Evolutionary conservation across 2,113 vertebrate species (phyloP).

Genomic region (Osmerus mordax): DNA sequence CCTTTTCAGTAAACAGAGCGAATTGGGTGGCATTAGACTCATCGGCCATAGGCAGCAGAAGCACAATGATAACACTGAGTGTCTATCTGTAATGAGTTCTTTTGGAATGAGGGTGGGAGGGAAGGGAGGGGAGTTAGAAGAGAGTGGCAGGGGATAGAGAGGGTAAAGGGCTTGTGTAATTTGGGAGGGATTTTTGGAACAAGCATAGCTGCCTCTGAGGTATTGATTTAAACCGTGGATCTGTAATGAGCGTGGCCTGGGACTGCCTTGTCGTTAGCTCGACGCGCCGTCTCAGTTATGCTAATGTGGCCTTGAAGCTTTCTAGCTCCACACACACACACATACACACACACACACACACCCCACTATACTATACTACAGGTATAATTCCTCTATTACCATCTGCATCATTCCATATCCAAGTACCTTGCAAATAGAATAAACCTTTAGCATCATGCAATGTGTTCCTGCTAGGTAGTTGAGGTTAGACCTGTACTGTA

Average conservation of each 20-base stretch:
- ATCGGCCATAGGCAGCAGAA: not conserved
- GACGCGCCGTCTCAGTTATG: conserved; percentile 45
- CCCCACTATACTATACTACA: not conserved
- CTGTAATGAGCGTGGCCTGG: conserved; percentile 54
- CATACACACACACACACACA: not conserved
- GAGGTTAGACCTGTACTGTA: no score
- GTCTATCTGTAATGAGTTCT: conserved; percentile 33
- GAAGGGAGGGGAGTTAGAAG: not conserved
- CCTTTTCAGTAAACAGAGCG: conserved; percentile 35
- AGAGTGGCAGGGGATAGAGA: not conserved
- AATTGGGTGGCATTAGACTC: conserved; percentile 9
- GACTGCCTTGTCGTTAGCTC: conserved; percentile 18
- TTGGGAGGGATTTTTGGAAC: conserved; percentile 42
- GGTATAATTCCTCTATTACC: not conserved
- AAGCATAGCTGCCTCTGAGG: conserved; percentile 36
- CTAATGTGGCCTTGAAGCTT: conserved; percentile 40
- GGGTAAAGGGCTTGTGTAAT: conserved; percentile 40
- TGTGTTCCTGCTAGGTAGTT: no score
- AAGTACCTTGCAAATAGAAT: no score
- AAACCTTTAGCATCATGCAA: no score
- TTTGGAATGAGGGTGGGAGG: not conserved
- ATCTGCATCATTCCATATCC: conserved; percentile 12
- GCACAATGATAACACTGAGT: conserved; percentile 8
- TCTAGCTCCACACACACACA: not conserved
- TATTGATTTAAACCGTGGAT: conserved; percentile 56